phyloP scores from a whole-genome alignment of 2,888 invertebrate species.

The Lycaena phlaeas region DNA sequence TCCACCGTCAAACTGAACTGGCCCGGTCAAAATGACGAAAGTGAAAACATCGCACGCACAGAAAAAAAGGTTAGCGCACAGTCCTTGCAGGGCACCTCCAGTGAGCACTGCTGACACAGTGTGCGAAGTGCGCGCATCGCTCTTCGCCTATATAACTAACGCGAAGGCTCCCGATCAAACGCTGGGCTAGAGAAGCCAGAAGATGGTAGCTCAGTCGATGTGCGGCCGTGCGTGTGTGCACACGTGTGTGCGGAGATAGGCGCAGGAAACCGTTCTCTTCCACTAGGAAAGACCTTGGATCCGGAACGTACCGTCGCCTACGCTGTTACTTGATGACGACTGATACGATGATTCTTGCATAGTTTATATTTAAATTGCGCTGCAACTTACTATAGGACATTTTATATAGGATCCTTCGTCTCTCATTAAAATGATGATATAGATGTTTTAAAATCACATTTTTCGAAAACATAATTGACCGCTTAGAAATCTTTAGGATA shows the following conservation, averaged over 20 bases:
- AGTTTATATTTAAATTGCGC: constrained; percentile 25
- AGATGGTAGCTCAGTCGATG: constrained; percentile 68
- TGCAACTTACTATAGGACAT: constrained; percentile 12
- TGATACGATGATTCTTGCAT: constrained; percentile 46
- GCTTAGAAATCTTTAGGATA: no score
- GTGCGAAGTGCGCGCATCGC: constrained; percentile 64
- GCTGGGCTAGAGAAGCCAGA: constrained; percentile 65
- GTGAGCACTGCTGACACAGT: constrained; percentile 70
- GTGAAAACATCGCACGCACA: constrained; percentile 72
- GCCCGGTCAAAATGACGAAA: constrained; percentile 73
- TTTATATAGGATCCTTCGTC: background rate
- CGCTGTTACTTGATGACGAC: constrained; percentile 56
- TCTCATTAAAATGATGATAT: no score
- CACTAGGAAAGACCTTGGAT: constrained; percentile 74
- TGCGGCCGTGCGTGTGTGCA: constrained; percentile 61
- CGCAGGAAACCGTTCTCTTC: constrained; percentile 75
- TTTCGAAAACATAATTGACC: no score
- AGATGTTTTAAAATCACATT: no score
- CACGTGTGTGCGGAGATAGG: constrained; percentile 66
- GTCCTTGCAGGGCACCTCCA: constrained; percentile 71
- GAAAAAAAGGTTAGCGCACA: constrained; percentile 67
- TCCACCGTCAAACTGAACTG: constrained; percentile 70
- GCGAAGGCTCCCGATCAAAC: constrained; percentile 58
- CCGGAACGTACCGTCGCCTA: constrained; percentile 70
- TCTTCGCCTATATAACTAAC: constrained; percentile 69